Percentiles rank a stretch among this genome's conserved stretches.
Evolutionary conservation across 2,888 invertebrate genomes (phyloP).

Genomic region (Plebejus argus): DNA sequence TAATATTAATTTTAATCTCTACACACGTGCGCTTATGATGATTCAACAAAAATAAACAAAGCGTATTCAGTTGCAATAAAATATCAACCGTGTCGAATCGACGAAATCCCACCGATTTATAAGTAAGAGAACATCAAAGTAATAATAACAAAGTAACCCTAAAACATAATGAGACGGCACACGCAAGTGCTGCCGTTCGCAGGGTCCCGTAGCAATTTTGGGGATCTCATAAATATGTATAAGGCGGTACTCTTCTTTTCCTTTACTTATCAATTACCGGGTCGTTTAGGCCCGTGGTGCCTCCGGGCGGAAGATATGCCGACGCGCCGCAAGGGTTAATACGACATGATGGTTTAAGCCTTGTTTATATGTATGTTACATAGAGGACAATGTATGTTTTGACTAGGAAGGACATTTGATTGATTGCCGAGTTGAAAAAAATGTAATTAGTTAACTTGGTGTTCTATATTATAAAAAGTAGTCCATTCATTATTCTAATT

Average conservation of each 20-base stretch:
- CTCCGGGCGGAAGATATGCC: constrained; percentile 61
- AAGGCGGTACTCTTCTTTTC: constrained; percentile 76
- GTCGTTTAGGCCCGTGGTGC: constrained; percentile 68
- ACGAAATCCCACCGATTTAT: constrained; percentile 67
- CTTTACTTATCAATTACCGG: constrained; percentile 81
- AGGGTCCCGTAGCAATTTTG: constrained; percentile 77
- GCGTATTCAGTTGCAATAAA: constrained; percentile 22
- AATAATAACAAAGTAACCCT: constrained; percentile 73
- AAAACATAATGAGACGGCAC: constrained; percentile 76
- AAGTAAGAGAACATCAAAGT: constrained; percentile 68
- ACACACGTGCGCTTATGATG: neutral
- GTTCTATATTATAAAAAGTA: neutral
- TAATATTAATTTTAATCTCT: neutral
- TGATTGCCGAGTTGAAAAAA: constrained; percentile 2
- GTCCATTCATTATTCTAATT: constrained; percentile 17
- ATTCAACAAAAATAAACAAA: constrained; percentile 19
- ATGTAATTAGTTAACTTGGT: neutral
- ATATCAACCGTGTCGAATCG: constrained; percentile 29
- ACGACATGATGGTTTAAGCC: constrained; percentile 44
- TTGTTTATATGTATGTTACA: neutral
- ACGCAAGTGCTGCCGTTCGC: constrained; percentile 76
- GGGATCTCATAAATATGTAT: constrained; percentile 79
- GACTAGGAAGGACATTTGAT: constrained; percentile 3
- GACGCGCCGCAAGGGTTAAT: constrained; percentile 66
- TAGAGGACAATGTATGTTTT: neutral